Base-by-base conservation (phyloP, 2,888 invertebrate genomes). In the Lordiphosa fenestrarum region DNA sequence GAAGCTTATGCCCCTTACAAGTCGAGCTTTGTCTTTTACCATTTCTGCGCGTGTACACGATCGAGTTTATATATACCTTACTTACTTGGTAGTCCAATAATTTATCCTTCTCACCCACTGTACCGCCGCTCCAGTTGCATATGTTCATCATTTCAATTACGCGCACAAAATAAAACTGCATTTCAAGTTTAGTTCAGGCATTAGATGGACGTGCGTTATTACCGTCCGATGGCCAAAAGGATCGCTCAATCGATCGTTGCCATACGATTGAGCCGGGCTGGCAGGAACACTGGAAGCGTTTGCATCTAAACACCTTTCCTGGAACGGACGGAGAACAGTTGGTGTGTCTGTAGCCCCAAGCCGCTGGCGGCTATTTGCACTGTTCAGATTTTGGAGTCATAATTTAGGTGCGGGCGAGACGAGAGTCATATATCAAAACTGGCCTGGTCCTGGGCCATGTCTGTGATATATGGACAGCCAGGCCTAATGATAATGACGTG, bases 231-330 rank as follows among this genome's bases (percentile, higher is more conserved):
- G 19, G 41, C 51, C 35, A 38, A 51, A 30, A 30, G 41, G 53
- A 41, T 57, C 50, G 38, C 58, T 42, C 40, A 51, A 54, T 47
- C 52, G 54, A 66, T 53, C 73, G 53, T 66, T 30, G 23, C 5
- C 6, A 23, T 6, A 4, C 65, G 69, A 72, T 72, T 65, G 72
- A 54, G 64, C 54, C 35, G 10, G 7, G 6, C 12, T 23, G 38
- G n/a, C 19, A 63, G 63, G 63, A 82, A 86, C 53, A 87, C 86
- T 85, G 87, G 84, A 87, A 86, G 86, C 85, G 87, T 86, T 86
- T 77, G 64, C 52, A 67, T 68, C 73, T 80, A 80, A 76, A 86
- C 87, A 86, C 87, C 86, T 86, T 30, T 86, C 86, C 78, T 66
- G 77, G 86, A 86, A 83, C 41, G 13, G 36, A 23, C 19, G 30